phyloP scores from a whole-genome alignment of 2,888 invertebrate species.

The Helleia helle region DNA sequence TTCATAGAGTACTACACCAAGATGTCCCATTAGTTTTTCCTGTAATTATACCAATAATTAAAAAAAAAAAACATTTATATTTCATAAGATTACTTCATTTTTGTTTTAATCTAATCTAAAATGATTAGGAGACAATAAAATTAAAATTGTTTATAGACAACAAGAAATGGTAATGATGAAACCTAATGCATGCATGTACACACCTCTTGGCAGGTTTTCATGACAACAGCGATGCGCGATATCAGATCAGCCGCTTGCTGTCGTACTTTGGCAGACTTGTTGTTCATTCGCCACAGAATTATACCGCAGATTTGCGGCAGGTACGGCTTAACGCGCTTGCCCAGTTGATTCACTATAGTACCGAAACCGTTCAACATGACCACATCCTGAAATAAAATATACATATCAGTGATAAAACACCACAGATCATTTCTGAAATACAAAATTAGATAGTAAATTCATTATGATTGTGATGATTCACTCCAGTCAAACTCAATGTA shows the following conservation, averaged over 20 bases:
- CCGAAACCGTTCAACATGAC: constrained; percentile 99
- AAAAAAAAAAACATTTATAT: too few species aligned
- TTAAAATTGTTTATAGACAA: too few species aligned
- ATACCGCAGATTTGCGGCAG: constrained; percentile 99
- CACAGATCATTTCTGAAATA: too few species aligned
- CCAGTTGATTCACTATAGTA: constrained; percentile 97
- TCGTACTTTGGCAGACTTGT: constrained; percentile 98
- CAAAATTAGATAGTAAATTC: too few species aligned
- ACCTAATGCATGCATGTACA: too few species aligned
- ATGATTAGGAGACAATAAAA: too few species aligned
- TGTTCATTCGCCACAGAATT: constrained; percentile 98
- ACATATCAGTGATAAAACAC: too few species aligned
- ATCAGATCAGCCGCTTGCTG: constrained; percentile 99
- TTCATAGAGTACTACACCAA: constrained; percentile 98
- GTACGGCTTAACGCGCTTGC: constrained; percentile 98
- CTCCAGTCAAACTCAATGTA: too few species aligned
- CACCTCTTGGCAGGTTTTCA: constrained; percentile 99
- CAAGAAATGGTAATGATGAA: too few species aligned
- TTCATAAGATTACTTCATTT: too few species aligned
- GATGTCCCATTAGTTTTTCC: constrained; percentile 99
- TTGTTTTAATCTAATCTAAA: too few species aligned
- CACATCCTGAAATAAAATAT: constrained; percentile 81
- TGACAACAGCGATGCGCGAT: constrained; percentile 97
- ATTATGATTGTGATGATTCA: too few species aligned
- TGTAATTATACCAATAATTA: constrained; percentile 33